phyloP scores from a whole-genome alignment of 2,113 vertebrate species.

The Ursus arctos region DNA sequence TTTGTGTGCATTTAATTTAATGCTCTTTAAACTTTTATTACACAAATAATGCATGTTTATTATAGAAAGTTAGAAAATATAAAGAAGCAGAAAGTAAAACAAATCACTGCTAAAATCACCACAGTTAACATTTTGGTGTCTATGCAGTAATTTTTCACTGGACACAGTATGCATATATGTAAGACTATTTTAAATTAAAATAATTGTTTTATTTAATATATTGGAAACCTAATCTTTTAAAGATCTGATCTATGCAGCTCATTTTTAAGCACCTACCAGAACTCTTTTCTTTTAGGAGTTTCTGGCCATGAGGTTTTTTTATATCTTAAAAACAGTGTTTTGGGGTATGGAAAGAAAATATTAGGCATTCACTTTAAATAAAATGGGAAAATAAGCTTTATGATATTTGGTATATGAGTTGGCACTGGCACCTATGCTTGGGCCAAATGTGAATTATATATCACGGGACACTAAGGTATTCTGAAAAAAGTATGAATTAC shows the following conservation, averaged over 20 bases:
- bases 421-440: neutral
- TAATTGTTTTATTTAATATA: neutral
- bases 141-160: neutral
- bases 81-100: neutral
- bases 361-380: constrained; percentile 14
- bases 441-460: neutral
- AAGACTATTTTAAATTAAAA: constrained; percentile 16
- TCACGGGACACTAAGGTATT: neutral
- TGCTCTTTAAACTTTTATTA: neutral
- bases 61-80: constrained; percentile 15
- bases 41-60: neutral
- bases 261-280: neutral
- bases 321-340: constrained; percentile 11
- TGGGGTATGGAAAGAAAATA: constrained; percentile 1
- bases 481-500: constrained; percentile 12
- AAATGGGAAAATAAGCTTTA: neutral
- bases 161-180: neutral
- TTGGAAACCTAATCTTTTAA: neutral
- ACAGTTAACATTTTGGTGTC: neutral
- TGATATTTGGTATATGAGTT: neutral
- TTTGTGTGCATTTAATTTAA: neutral
- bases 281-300: constrained; percentile 7
- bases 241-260: neutral
- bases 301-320: neutral
- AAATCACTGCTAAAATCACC: neutral